Base-by-base conservation (phyloP, 2,797 vertebrate species). In the Clarias platycephalus region DNA sequence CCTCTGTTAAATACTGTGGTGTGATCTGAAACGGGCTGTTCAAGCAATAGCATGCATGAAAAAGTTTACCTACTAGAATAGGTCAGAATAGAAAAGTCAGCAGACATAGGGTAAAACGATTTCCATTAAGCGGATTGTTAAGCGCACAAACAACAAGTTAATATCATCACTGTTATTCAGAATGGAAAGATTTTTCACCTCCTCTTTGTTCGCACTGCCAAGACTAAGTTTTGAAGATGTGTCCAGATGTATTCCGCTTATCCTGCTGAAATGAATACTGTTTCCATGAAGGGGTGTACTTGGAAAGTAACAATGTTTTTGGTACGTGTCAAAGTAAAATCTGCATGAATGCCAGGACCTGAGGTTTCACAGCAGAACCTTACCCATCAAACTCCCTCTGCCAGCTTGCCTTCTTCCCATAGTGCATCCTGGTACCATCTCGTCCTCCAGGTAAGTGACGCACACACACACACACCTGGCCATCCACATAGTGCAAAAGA, bases 1-100 rank as follows among this genome's bases (percentile, higher is more conserved):
- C 44, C 72, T 75, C 71, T 55, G 44, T 37, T 80, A 49, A 80
- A 22, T 53, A 49, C 62, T 49, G 31, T 40, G 40, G 60, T 66
- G n/a, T 80, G 62, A 66, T 66, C 37, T 64, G 40, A 28, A 66
- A 66, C 78, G 64, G n/a, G 16, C 2, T 28, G 15, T 49, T 77
- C 55, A 49, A 49, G 13, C 58, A 63, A 40, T 28, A 20, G 22
- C 34, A 79, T 64, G 37, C 37, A 64, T 10, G 60, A 20, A 63
- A 4, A 63, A 10, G 7, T 16, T 62, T 18, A 78, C 22, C 22
- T 78, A 62, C 10, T 62, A 24, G 31, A n/a, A 15, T n/a, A 49
- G 22, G 22, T 40, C 28, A 76, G 28, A 58, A 22, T 24, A 8
- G 28, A 20, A 22, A 76, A 44, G n/a, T 1, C 26, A 18, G 12